Base-by-base conservation (phyloP, 2,888 invertebrate species). In the Conus canariensis region DNA sequence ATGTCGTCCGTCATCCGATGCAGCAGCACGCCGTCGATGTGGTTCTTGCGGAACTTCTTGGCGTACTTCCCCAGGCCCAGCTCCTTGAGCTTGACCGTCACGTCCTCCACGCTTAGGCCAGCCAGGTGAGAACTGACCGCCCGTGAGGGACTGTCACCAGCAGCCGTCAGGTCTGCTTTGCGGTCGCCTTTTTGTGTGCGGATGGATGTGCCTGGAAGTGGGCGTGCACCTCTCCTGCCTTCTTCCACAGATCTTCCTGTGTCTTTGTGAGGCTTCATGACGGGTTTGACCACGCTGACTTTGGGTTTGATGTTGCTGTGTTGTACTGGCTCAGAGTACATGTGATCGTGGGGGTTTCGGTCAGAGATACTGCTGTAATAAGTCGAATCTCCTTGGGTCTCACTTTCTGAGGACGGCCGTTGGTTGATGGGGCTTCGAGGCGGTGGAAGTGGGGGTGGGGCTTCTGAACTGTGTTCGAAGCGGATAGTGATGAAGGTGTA, bases 21-120 rank as follows among this genome's bases (percentile, higher is more conserved):
- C 88, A 88, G 80, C 60, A 88, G 64, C 16, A 80, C 64, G 25
- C 88, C 88, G 82, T 88, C 88, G 30, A 88, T 88, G 80, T n/a
- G 60, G 19, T 88, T 59, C 82, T 88, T 88, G 45, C 45, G 60
- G 88, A 88, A 88, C 82, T 30, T 88, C 82, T 82, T 88, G 64
- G 25, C 64, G 82, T 82, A 64, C 64, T 64, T 80, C 30, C 16
- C 64, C 82, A 88, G 64, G 0, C 82, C 82, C 64, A 88, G 88
- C 30, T 88, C 60, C 30, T 80, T 59, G 16, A 88, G 82, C 16
- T 45, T 58, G 10, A 16, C 45, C n/a, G 30, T 60, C 82, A 88
- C 88, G 30, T 88, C 88, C 8, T 88, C 88, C 25, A 88, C 64
- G n/a, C 82, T 19, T 45, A 88, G 80, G 58, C n/a, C 6, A 2